Percentiles rank a stretch among this genome's conserved stretches.
phyloP scores from a whole-genome alignment of 1,140 invertebrate species.

The Tetramorium parvispinum region DNA sequence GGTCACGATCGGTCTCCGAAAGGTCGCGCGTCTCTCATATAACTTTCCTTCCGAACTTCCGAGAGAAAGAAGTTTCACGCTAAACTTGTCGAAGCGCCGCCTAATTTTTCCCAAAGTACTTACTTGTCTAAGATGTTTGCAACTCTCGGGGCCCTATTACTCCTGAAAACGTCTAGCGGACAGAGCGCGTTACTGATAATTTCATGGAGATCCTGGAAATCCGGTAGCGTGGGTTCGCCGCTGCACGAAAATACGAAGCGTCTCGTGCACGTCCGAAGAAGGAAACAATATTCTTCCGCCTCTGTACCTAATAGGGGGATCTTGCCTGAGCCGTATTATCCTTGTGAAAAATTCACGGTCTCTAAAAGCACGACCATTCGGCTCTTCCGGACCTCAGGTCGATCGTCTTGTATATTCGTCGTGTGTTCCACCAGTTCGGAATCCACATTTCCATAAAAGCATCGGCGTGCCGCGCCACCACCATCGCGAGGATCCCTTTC shows the following conservation, averaged over 20 bases:
- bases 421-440: conserved; percentile 31
- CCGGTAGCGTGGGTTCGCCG: neutral
- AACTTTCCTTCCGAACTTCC: neutral
- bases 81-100: neutral
- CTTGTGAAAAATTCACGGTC: conserved; percentile 75
- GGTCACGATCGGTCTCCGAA: neutral
- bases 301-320: conserved; percentile 64
- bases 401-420: conserved; percentile 48
- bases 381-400: conserved; percentile 21
- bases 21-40: neutral
- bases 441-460: conserved; percentile 57
- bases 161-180: neutral
- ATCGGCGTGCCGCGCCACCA: neutral
- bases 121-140: neutral
- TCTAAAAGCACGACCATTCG: conserved; percentile 72
- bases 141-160: neutral
- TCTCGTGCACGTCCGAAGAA: neutral
- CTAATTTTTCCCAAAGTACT: neutral
- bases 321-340: conserved; percentile 65
- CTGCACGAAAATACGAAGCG: conserved; percentile 8
- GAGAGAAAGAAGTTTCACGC: neutral
- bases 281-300: conserved; percentile 58
- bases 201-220: conserved; percentile 45
- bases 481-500: neutral
- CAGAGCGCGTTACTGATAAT: conserved; percentile 21